Percentiles rank a stretch among this genome's conserved stretches.
Conservation (phyloP, 2,797 vertebrate genomes). For the Eulemur rubriventer region DNA sequence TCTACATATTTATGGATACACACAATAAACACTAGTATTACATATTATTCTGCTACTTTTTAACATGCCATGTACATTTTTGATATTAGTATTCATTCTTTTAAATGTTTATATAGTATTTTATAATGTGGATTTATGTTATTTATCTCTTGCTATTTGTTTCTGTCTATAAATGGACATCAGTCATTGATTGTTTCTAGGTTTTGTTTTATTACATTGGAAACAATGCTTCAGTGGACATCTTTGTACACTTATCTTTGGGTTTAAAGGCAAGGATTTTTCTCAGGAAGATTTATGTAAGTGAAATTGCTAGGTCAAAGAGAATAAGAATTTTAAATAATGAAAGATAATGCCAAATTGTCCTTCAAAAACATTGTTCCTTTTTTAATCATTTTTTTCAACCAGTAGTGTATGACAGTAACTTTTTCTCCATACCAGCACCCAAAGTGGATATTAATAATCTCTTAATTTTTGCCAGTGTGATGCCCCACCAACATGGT, state of each 20-base stretch:
- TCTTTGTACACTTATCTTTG: not conserved
- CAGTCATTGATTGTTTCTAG: not conserved
- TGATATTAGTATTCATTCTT: not conserved
- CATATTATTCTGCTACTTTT: not conserved
- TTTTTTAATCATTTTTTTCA: not conserved
- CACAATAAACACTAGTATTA: not conserved
- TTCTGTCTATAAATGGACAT: not conserved
- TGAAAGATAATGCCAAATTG: not conserved
- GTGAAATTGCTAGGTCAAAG: not conserved
- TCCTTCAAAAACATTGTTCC: not conserved
- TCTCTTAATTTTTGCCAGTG: conserved; percentile 22
- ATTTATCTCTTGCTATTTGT: not conserved
- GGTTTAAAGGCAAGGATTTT: conserved; percentile 22
- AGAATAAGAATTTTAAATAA: conserved; percentile 24
- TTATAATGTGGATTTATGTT: not conserved
- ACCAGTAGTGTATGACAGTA: not conserved
- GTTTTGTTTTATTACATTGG: not conserved
- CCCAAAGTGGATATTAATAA: not conserved
- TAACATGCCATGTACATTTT: not conserved
- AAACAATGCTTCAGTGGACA: not conserved
- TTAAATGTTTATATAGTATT: not conserved
- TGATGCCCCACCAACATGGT: not conserved
- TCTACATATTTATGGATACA: not conserved
- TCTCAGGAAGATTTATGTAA: not conserved
- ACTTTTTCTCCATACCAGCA: not conserved